Evolutionary conservation across 2,797 vertebrate species (phyloP).

Genomic region (Mormyrus proboscirostris): DNA sequence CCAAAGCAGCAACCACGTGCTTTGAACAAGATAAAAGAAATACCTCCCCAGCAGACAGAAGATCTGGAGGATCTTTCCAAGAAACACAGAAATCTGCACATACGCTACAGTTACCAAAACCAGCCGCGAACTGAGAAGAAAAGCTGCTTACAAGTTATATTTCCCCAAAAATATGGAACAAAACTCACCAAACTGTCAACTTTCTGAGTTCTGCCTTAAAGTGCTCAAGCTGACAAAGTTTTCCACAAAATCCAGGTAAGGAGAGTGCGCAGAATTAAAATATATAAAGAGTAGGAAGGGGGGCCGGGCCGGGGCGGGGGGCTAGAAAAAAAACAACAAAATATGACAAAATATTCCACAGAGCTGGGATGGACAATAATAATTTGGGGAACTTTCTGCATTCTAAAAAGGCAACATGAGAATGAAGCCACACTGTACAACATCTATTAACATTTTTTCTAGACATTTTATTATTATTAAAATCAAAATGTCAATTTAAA

Average conservation of each 20-base stretch:
- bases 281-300: neutral
- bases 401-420: slow-evolving; percentile 1
- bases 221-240: neutral
- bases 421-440: slow-evolving; percentile 18
- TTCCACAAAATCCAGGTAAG: neutral
- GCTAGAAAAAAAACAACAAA: neutral
- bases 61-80: neutral
- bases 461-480: slow-evolving; percentile 66
- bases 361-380: neutral
- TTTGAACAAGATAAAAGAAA: neutral
- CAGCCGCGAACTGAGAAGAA: neutral
- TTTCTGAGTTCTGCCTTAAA: neutral
- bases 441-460: slow-evolving; percentile 65
- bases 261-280: neutral
- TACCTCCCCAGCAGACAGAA: neutral
- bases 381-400: neutral
- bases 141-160: neutral
- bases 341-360: neutral
- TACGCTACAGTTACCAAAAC: neutral
- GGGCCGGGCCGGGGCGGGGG: neutral
- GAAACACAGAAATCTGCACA: neutral
- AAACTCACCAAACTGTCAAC: neutral
- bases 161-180: neutral
- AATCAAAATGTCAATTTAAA: slow-evolving; percentile 90
- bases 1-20: neutral